Evolutionary conservation across 1,140 invertebrate genomes (phyloP).

Genomic region (Leptonema lineaticorne): DNA sequence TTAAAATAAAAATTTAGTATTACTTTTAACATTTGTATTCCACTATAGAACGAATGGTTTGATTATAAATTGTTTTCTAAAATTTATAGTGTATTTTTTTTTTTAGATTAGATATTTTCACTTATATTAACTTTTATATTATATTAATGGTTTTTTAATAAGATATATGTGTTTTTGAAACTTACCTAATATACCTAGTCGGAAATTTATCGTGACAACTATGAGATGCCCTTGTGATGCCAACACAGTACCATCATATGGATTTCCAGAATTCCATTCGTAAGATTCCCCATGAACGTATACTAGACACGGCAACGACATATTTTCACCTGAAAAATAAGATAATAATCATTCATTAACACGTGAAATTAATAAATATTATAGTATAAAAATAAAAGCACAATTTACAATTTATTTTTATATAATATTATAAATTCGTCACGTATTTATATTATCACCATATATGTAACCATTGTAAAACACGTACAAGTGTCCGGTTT

Average conservation of each 20-base stretch:
- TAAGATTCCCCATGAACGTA: slow-evolving; percentile 95
- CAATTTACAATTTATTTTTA: not conserved
- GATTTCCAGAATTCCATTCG: slow-evolving; percentile 91
- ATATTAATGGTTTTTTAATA: too few species aligned
- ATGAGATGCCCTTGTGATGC: slow-evolving; percentile 89
- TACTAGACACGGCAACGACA: slow-evolving; percentile 65
- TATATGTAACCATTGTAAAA: too few species aligned
- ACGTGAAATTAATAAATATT: not conserved
- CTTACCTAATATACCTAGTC: slow-evolving; percentile 93
- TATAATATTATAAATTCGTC: not conserved
- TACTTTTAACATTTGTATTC: too few species aligned
- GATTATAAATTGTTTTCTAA: too few species aligned
- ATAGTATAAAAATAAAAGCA: too few species aligned
- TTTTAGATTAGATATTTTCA: too few species aligned
- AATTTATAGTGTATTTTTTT: too few species aligned
- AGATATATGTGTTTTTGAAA: too few species aligned
- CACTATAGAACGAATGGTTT: too few species aligned
- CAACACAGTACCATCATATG: slow-evolving; percentile 90
- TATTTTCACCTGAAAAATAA: slow-evolving; percentile 43
- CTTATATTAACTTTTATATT: too few species aligned
- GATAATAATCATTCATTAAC: not conserved
- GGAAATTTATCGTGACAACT: slow-evolving; percentile 96
- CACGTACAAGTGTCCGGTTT: too few species aligned
- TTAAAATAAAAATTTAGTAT: too few species aligned
- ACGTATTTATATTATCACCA: not conserved